These are phyloP conservation scores for Fregetta grallaria DNA, from an alignment of 2,113 vertebrate species.

Conservation along the genomic window DNA sequence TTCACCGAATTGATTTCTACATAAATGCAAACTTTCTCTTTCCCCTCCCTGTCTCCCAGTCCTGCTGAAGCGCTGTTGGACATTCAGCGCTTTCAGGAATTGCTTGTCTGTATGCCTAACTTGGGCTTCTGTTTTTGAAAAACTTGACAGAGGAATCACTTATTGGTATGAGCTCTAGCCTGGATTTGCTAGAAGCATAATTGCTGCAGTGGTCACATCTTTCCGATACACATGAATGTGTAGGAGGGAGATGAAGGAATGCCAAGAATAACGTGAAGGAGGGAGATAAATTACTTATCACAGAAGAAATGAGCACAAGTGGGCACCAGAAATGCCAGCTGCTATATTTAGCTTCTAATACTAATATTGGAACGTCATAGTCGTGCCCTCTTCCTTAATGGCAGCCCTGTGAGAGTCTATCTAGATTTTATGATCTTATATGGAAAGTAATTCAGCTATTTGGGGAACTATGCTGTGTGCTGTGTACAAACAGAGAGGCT, in stretches of 20 bases:
- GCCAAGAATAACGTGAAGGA: neutral
- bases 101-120: neutral
- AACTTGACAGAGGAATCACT: neutral
- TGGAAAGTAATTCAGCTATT: conserved; percentile 57
- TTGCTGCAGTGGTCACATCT: neutral
- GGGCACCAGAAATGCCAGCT: neutral
- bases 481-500: conserved; percentile 42
- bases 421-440: conserved; percentile 60
- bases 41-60: neutral
- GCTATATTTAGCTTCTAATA: conserved; percentile 52
- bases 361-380: conserved; percentile 37
- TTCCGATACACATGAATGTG: neutral
- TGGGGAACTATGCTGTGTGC: neutral
- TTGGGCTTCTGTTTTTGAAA: neutral
- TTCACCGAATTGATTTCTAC: neutral
- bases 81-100: neutral
- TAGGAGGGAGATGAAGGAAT: neutral
- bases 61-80: neutral
- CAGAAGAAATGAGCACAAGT: conserved; percentile 30
- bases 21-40: neutral
- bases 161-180: neutral
- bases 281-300: conserved; percentile 19
- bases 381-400: neutral
- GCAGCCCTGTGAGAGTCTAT: conserved; percentile 25
- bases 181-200: neutral